These are phyloP conservation scores for Blomia tropicalis DNA, from an alignment of 2,888 invertebrate genomes.

Conservation along the genomic window DNA sequence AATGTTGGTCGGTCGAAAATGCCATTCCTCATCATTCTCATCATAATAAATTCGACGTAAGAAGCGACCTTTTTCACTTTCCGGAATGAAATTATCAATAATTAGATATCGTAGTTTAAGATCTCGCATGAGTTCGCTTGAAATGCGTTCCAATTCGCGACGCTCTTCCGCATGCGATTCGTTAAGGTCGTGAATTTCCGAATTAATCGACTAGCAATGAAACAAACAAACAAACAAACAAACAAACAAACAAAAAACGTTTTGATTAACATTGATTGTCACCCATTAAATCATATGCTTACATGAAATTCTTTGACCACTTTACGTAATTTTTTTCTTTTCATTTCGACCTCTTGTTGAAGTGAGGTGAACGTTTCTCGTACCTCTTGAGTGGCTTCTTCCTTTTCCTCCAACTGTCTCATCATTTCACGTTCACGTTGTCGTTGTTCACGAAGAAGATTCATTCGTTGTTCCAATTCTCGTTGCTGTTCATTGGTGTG, in stretches of 20 bases:
- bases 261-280: neutral
- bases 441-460: conserved; percentile 76
- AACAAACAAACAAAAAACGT: neutral
- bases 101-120: conserved; percentile 60
- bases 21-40: conserved; percentile 66
- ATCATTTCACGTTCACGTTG: conserved; percentile 67
- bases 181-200: conserved; percentile 61
- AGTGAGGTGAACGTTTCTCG: conserved; percentile 75
- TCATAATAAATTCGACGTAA: conserved; percentile 57
- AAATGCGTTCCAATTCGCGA: conserved; percentile 73
- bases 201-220: conserved; percentile 44
- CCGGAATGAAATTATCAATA: conserved; percentile 36
- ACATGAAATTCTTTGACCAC: conserved; percentile 58
- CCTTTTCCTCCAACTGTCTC: conserved; percentile 78
- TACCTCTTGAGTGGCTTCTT: conserved; percentile 76
- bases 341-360: conserved; percentile 91
- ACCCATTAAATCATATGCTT: neutral
- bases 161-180: conserved; percentile 80
- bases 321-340: conserved; percentile 79
- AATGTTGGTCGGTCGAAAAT: conserved; percentile 28
- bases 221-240: neutral
- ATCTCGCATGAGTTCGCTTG: conserved; percentile 74
- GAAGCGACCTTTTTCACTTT: conserved; percentile 57
- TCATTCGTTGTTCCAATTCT: conserved; percentile 63
- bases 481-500: conserved; percentile 81